phyloP scores from a whole-genome alignment of 2,797 vertebrate species.

The Acanthurus tractus region DNA sequence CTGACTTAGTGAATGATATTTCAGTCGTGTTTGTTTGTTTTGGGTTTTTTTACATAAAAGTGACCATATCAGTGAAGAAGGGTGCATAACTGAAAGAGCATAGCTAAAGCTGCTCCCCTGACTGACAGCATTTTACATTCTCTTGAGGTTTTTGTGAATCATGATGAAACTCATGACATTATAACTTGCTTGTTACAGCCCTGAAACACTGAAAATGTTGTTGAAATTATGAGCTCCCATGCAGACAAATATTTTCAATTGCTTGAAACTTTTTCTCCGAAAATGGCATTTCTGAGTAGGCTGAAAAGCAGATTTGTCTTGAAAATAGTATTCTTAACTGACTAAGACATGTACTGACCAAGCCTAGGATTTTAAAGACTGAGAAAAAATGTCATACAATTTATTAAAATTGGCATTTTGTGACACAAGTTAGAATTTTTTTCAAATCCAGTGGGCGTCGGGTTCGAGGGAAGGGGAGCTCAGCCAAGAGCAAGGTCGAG shows the following conservation, averaged over 20 bases:
- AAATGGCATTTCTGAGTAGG: not conserved
- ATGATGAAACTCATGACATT: too few species aligned
- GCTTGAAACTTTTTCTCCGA: too few species aligned
- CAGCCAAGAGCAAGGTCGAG: slow-evolving; percentile 32
- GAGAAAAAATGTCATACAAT: too few species aligned
- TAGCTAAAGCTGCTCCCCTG: too few species aligned
- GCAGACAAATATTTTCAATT: too few species aligned
- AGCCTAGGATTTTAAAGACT: not conserved
- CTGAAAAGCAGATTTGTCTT: not conserved
- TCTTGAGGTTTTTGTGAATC: too few species aligned
- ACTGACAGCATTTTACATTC: too few species aligned
- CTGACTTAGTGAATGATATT: not conserved
- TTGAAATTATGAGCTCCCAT: not conserved
- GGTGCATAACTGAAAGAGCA: not conserved
- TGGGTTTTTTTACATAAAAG: not conserved
- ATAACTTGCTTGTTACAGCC: too few species aligned
- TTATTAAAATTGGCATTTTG: slow-evolving; percentile 2
- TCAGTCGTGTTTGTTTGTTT: too few species aligned
- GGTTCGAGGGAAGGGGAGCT: slow-evolving; percentile 17
- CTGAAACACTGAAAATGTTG: too few species aligned
- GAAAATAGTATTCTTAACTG: not conserved
- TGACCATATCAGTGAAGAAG: too few species aligned
- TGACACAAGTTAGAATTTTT: not conserved
- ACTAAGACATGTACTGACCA: not conserved
- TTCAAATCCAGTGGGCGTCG: not conserved